phyloP scores from a whole-genome alignment of 2,113 vertebrate genomes.

The Pelmatolapia mariae region DNA sequence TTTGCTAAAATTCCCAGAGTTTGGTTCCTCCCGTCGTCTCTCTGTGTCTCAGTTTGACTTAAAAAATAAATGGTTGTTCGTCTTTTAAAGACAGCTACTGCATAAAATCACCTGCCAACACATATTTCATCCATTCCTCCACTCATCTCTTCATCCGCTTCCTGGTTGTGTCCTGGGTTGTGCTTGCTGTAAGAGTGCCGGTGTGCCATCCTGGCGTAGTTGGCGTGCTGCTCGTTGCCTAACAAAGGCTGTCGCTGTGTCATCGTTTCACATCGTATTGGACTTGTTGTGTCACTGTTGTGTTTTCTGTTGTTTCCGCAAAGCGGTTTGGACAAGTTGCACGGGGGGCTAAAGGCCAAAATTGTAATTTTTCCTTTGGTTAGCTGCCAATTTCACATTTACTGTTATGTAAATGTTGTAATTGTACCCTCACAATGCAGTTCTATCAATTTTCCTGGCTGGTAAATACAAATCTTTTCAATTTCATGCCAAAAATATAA shows the following conservation, averaged over 20 bases:
- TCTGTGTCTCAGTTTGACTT: conserved; percentile 4
- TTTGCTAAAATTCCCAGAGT: background rate
- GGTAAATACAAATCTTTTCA: background rate
- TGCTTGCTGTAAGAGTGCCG: conserved; percentile 29
- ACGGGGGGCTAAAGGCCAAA: background rate
- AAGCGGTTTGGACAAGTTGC: background rate
- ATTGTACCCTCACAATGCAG: background rate
- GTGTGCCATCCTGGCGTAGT: background rate
- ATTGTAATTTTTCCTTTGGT: background rate
- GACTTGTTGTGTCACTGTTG: background rate
- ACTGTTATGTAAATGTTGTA: background rate
- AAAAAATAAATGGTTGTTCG: background rate
- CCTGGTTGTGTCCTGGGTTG: conserved; percentile 43
- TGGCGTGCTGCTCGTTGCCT: conserved; percentile 4
- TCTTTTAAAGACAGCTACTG: background rate
- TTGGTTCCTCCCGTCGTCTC: conserved; percentile 1
- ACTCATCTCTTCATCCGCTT: conserved; percentile 42
- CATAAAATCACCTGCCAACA: background rate
- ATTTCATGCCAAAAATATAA: background rate
- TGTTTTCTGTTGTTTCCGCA: background rate
- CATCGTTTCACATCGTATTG: background rate
- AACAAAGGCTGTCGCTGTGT: background rate
- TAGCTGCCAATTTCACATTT: background rate
- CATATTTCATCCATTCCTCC: background rate
- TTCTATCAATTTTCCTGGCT: background rate